These are phyloP conservation scores for Coenobita brevimanus DNA, from an alignment of 1,140 invertebrate genomes.

Conservation along the genomic window DNA sequence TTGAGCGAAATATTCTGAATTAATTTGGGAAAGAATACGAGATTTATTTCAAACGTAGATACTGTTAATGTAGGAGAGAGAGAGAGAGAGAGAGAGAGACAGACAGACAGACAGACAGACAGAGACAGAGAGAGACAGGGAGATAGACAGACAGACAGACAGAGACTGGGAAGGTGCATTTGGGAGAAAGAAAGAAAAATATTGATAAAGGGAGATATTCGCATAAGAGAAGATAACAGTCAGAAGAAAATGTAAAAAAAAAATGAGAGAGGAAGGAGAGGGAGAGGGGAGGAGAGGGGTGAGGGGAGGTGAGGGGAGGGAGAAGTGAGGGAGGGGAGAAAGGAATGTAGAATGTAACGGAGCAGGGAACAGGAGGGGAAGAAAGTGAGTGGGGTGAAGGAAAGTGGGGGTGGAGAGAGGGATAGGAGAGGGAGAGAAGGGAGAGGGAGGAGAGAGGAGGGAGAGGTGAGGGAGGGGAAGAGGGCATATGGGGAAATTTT, in stretches of 20 bases:
- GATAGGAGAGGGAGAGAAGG: background rate
- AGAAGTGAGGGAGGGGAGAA: background rate
- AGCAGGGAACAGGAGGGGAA: background rate
- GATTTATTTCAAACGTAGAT: too few relatives aligned
- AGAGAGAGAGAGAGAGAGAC: background rate
- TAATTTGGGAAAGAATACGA: too few relatives aligned
- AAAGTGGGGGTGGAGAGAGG: background rate
- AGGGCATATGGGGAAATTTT: background rate
- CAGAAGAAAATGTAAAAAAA: too few relatives aligned
- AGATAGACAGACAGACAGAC: too few relatives aligned
- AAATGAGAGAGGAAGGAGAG: too few relatives aligned
- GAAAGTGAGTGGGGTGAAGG: background rate
- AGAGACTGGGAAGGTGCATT: too few relatives aligned
- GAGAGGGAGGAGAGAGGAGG: background rate
- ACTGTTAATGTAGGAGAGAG: background rate
- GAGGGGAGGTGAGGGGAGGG: constrained; percentile 1
- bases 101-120: too few relatives aligned
- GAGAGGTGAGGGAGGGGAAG: background rate
- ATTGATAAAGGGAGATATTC: too few relatives aligned
- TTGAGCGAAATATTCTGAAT: too few relatives aligned
- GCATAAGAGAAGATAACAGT: too few relatives aligned
- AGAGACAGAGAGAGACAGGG: too few relatives aligned
- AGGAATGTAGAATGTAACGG: background rate
- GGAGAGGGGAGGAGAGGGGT: background rate
- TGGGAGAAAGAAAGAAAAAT: too few relatives aligned